These are phyloP conservation scores for Monomorium pharaonis DNA, from an alignment of 1,140 invertebrate species.

Conservation along the genomic window DNA sequence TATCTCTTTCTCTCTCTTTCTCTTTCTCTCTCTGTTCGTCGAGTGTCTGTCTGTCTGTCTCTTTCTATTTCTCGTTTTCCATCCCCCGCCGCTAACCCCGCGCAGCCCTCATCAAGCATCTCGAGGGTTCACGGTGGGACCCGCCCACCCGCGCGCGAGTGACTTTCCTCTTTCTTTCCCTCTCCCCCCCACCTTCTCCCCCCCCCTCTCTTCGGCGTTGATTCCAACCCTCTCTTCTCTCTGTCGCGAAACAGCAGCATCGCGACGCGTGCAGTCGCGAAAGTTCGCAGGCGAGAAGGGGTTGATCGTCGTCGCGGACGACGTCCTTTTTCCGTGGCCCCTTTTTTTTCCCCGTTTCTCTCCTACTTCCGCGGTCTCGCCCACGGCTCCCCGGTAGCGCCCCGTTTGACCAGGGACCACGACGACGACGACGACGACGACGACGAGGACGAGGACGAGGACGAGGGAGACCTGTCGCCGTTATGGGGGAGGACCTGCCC, in stretches of 20 bases:
- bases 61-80: slow-evolving; percentile 1
- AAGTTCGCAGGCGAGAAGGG: neutral
- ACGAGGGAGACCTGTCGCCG: slow-evolving; percentile 16
- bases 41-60: neutral
- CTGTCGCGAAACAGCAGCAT: slow-evolving; percentile 29
- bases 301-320: too few species aligned
- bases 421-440: neutral
- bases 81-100: neutral
- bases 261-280: slow-evolving; percentile 20
- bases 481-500: slow-evolving; percentile 45
- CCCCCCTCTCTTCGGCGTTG: neutral
- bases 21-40: neutral
- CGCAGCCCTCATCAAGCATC: slow-evolving; percentile 6
- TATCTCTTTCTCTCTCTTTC: slow-evolving; percentile 30
- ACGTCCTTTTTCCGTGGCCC: too few species aligned
- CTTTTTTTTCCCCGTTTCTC: neutral
- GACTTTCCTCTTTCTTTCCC: slow-evolving; percentile 7
- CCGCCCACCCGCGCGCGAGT: slow-evolving; percentile 54
- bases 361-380: neutral
- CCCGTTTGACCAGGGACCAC: neutral
- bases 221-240: neutral
- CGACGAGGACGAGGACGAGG: neutral
- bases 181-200: neutral
- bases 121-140: slow-evolving; percentile 41
- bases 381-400: neutral